Conservation (phyloP, 2,888 invertebrate species). For the Torymus texanus region DNA sequence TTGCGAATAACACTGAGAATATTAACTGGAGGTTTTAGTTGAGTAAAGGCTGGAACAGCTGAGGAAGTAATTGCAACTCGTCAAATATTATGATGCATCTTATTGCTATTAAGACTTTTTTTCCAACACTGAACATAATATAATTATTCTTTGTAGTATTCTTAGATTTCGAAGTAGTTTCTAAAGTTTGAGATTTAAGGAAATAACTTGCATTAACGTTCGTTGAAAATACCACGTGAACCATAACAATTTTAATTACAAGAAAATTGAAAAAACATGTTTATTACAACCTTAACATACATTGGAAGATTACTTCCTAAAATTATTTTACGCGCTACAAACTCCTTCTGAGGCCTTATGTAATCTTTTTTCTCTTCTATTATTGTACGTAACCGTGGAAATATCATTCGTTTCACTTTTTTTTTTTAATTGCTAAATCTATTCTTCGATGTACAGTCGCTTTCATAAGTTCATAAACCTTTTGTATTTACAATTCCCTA, state of each 20-base stretch:
- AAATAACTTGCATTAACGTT: background rate
- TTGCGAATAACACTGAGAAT: no score
- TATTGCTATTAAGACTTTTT: no score
- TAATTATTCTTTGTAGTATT: no score
- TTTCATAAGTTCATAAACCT: no score
- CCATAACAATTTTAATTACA: background rate
- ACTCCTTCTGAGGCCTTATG: conserved; percentile 16
- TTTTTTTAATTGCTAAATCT: background rate
- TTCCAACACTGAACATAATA: no score
- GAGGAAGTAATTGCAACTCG: no score
- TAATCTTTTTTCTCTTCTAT: background rate
- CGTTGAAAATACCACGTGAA: background rate
- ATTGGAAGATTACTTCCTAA: conserved; percentile 18
- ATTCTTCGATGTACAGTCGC: background rate
- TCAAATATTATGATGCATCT: no score
- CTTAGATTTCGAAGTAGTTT: no score
- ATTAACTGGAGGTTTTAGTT: no score
- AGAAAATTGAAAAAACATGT: background rate
- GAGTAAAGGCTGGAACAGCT: no score
- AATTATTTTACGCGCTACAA: conserved; percentile 32
- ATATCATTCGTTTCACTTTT: background rate
- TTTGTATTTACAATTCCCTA: no score
- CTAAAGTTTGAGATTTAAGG: no score
- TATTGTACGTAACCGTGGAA: background rate
- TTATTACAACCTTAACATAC: conserved; percentile 19